Percentiles rank a stretch among this genome's conserved stretches.
These are phyloP conservation scores for Darevskia nairensis DNA, from an alignment of 2,797 vertebrate species.

Conservation along the genomic window DNA sequence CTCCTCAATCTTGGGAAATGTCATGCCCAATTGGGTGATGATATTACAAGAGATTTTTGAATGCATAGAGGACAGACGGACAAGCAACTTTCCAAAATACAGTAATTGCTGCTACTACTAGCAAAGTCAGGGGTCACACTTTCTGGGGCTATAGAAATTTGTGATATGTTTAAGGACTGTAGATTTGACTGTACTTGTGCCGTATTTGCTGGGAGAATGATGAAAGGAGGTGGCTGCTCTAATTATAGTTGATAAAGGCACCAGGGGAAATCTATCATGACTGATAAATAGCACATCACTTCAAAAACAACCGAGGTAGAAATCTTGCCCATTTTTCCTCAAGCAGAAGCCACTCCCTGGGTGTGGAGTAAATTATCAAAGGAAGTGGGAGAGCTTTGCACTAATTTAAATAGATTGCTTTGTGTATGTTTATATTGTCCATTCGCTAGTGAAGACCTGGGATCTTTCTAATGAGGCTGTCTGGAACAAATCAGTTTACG, in stretches of 20 bases:
- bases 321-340: slow-evolving; percentile 36
- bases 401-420: slow-evolving; percentile 39
- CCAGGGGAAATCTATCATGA: slow-evolving; percentile 48
- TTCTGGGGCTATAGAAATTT: slow-evolving; percentile 36
- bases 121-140: slow-evolving; percentile 11
- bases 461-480: slow-evolving; percentile 14
- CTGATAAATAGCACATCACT: slow-evolving; percentile 40
- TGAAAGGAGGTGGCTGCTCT: slow-evolving; percentile 46
- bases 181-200: slow-evolving; percentile 5
- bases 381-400: slow-evolving; percentile 41
- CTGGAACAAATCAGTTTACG: slow-evolving; percentile 5
- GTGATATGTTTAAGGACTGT: slow-evolving; percentile 14
- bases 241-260: slow-evolving; percentile 48
- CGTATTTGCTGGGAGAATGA: slow-evolving; percentile 24
- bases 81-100: too few species aligned
- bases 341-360: slow-evolving; percentile 44
- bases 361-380: slow-evolving; percentile 26
- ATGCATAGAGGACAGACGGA: neutral
- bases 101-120: too few species aligned
- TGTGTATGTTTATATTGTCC: slow-evolving; percentile 45
- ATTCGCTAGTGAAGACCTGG: neutral
- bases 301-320: slow-evolving; percentile 41
- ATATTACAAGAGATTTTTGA: too few species aligned
- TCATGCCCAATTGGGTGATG: too few species aligned
- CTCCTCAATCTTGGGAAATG: too few species aligned